Base-by-base conservation (phyloP, 2,888 invertebrate genomes). In the Hirudinaria manillensis region DNA sequence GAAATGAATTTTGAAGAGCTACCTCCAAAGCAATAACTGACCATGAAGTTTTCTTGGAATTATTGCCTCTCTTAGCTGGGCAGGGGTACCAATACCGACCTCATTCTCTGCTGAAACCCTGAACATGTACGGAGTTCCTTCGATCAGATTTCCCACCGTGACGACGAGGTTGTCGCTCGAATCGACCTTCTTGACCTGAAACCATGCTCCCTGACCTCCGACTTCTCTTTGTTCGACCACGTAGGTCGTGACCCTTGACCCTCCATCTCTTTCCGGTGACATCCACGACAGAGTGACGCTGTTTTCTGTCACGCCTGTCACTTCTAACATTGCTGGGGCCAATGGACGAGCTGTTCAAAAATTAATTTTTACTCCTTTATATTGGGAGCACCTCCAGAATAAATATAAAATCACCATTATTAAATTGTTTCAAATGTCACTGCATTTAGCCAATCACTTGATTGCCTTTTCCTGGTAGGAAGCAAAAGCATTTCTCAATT, bases 61-160 rank as follows among this genome's bases (percentile, higher is more conserved):
- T 65, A 79, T 77, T 34, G 77, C 76, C 66, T 80, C 80, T 6
- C 68, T 55, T n/a, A 80, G 70, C 70, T 80, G 79, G 21, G 74
- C 53, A 38, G 72, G 77, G 32, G 55, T 13, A 10, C 78, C 79
- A 19, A 76, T 24, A n/a, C 94, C 94, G 83, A 92, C 92, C 80
- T 93, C 89, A 86, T 94, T 94, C 75, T 92, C 88, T 0, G 94
- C 92, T 82, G 93, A 92, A 13, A 94, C 89, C 75, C 93, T 89
- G 85, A 94, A 93, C 34, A 68, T 32, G 84, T 92, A 91, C 84
- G 93, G 94, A 29, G 75, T 66, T 56, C 68, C 56, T 65, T 76
- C 77, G 36, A 76, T 70, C 24, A 75, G 72, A 45, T 80, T 76
- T 24, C 51, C 38, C 21, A 80, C 74, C 51, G 70, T 67, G 32